Evolutionary conservation across 64 coral and sea anemone species (phyloP).

Genomic region (Montipora foliosa): DNA sequence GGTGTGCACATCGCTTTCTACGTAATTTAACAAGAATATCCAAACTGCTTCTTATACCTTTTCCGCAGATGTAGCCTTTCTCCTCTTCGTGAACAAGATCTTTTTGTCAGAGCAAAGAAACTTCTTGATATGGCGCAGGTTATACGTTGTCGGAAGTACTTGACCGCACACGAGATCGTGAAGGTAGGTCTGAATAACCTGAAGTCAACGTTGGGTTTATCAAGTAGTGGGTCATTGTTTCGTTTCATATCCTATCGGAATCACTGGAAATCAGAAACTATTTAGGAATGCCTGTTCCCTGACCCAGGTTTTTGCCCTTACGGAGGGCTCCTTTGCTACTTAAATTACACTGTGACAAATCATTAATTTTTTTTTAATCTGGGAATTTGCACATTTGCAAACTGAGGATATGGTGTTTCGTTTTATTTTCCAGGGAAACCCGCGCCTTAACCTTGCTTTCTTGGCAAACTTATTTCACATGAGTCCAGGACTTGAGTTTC

Average conservation of each 20-base stretch:
- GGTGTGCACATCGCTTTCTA: no score
- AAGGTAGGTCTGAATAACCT: not conserved
- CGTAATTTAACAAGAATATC: not conserved
- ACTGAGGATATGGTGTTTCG: no score
- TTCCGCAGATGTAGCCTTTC: slow-evolving; percentile 6
- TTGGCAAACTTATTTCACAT: slow-evolving; percentile 30
- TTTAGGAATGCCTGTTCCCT: no score
- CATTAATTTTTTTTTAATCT: no score
- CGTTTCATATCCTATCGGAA: no score
- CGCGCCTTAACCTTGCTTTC: slow-evolving; percentile 14
- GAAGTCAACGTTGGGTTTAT: not conserved
- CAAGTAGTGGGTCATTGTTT: not conserved
- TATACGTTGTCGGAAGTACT: slow-evolving; percentile 1
- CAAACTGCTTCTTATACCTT: not conserved
- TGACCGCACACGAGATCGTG: slow-evolving; percentile 15
- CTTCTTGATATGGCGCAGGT: not conserved
- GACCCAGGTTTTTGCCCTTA: no score
- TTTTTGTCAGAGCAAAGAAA: slow-evolving; percentile 39
- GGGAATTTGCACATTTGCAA: no score
- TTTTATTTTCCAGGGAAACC: slow-evolving; percentile 10
- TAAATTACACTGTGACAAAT: no score
- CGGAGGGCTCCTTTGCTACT: no score
- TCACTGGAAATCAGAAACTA: no score
- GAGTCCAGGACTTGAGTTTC: not conserved
- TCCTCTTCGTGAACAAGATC: slow-evolving; percentile 24